phyloP scores from a whole-genome alignment of 2,113 vertebrate species.

The Bufo gargarizans region DNA sequence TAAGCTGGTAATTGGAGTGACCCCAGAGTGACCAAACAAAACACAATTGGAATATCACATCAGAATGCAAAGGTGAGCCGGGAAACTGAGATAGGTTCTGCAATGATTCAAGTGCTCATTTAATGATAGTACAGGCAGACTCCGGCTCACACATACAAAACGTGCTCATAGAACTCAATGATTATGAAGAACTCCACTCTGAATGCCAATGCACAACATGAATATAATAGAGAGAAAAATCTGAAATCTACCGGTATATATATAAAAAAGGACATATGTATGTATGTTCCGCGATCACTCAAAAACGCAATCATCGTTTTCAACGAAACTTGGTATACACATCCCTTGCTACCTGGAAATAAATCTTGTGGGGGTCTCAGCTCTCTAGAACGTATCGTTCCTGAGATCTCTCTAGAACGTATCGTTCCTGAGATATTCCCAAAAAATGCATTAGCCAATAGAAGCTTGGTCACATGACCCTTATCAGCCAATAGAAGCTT shows the following conservation, averaged over 20 bases:
- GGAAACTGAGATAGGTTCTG: constrained; percentile 9
- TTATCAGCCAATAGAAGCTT: no score
- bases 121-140: constrained; percentile 5
- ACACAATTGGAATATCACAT: constrained; percentile 2
- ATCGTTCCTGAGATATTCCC: no score
- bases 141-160: neutral
- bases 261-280: no score
- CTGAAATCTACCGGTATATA: neutral
- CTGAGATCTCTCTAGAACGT: no score
- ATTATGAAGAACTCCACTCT: neutral
- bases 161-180: neutral
- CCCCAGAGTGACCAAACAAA: constrained; percentile 45
- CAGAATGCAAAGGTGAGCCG: constrained; percentile 32
- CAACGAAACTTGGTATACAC: no score
- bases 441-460: no score
- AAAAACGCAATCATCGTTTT: no score
- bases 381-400: no score
- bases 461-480: no score
- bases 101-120: constrained; percentile 36
- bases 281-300: no score
- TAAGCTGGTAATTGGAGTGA: constrained; percentile 52
- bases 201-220: neutral
- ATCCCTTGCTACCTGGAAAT: no score
- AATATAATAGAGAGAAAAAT: neutral
- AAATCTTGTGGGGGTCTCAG: no score